Base-by-base conservation (phyloP, 1,140 invertebrate species). In the Pseudomyrmex gracilis region DNA sequence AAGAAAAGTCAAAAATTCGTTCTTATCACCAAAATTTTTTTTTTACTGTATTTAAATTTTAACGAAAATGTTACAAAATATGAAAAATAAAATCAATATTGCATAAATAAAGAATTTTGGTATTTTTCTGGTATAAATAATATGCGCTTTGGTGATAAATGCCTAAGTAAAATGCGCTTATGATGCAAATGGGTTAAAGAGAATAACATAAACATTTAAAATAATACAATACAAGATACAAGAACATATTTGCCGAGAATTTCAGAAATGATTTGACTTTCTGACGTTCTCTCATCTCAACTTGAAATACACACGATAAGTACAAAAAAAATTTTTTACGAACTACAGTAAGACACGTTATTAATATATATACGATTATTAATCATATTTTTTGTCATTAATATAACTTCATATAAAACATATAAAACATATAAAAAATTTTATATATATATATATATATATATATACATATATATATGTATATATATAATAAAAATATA, bases 241-340 rank as follows among this genome's bases (percentile, higher is more conserved):
- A 77, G 55, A 71, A 57, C 86, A 58, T 64, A 76, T 22, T 77
- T 60, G 13, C 12, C 49, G 15, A 20, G 2, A 78, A 67, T 8
- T 80, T 47, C 13, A 47, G 2, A 70, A 47, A 47, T 45, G 45
- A 45, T 12, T 13, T 58, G 24, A 20, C 45, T 34, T 70, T 60
- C 13, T 49, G 22, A 80, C 3, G 60, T 58, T 70, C 5, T 70
- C 5, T 47, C 51, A 77, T 73, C 67, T 68, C n/a, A 67, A 67
- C 60, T 22, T 87, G 67, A 87, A 7, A 24, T 85, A 83, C 49
- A 83, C 49, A 73, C 53, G 68, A 68, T 87, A 87, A 87, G 85
- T 87, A 87, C 85, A 87, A 87, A 87, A 73, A 73, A 61, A 34
- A 80, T 80, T 20, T 49, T 47, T 77, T 71, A 80, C 49, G 12